phyloP scores from a whole-genome alignment of 2,113 vertebrate species.

The Vanacampus margaritifer region DNA sequence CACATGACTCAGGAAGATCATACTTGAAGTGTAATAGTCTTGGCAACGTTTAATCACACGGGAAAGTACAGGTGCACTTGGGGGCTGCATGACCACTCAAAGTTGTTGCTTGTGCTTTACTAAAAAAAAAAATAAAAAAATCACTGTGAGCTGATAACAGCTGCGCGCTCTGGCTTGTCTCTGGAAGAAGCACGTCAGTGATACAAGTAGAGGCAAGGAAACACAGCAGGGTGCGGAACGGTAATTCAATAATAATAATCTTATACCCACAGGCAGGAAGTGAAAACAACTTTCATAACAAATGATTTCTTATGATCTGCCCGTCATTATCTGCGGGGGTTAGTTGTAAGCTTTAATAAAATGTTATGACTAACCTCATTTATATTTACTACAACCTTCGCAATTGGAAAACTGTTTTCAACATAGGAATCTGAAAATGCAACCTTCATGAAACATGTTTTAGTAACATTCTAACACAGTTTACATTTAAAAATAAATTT shows the following conservation, averaged over 20 bases:
- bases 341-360: neutral
- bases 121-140: neutral
- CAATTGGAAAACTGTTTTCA: too few species aligned
- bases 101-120: neutral
- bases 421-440: too few species aligned
- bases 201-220: conserved; percentile 26
- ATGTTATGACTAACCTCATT: neutral
- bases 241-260: neutral
- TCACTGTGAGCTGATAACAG: neutral
- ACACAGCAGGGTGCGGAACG: conserved; percentile 15
- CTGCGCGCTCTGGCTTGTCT: conserved; percentile 11
- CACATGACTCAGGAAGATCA: neutral
- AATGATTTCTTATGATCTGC: neutral
- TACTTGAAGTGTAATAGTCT: neutral
- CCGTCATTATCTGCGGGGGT: neutral
- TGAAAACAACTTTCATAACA: neutral
- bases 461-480: too few species aligned
- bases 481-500: too few species aligned
- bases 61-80: neutral
- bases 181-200: neutral
- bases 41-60: neutral
- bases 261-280: neutral
- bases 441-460: too few species aligned
- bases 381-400: neutral
- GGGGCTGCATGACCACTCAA: neutral